Conservation (phyloP, 2,113 vertebrate genomes). For the Empidonax traillii region DNA sequence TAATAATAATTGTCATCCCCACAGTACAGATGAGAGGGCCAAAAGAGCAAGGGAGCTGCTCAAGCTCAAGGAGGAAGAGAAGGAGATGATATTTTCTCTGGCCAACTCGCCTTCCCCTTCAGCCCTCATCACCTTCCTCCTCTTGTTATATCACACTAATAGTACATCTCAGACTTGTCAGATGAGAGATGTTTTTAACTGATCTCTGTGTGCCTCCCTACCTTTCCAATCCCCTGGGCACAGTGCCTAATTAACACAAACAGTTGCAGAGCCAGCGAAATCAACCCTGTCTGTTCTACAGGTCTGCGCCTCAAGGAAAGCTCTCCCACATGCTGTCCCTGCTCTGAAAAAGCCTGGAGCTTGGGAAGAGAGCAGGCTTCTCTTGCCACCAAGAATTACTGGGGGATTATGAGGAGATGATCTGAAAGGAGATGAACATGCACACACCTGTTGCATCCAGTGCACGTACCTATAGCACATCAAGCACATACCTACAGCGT, state of each 20-base stretch:
- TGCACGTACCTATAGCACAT: background rate
- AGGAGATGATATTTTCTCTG: background rate
- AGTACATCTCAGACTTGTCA: background rate
- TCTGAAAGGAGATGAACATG: background rate
- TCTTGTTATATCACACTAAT: background rate
- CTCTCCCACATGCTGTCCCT: background rate
- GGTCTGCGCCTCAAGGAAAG: background rate
- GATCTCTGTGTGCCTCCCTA: background rate
- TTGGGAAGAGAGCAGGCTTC: background rate
- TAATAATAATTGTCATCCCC: background rate
- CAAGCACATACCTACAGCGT: background rate
- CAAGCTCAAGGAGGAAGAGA: background rate
- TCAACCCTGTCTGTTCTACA: background rate
- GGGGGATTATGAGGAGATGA: background rate
- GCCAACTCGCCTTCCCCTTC: background rate
- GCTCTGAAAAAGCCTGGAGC: background rate
- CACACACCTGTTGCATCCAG: background rate
- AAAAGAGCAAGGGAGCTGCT: background rate
- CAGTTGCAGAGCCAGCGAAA: background rate
- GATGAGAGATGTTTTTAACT: background rate
- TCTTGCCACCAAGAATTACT: background rate
- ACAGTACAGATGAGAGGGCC: background rate
- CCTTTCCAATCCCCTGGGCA: background rate
- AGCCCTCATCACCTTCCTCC: background rate
- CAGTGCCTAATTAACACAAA: background rate